Evolutionary conservation across 2,888 invertebrate genomes (phyloP).

Genomic region (Hirudinaria manillensis): DNA sequence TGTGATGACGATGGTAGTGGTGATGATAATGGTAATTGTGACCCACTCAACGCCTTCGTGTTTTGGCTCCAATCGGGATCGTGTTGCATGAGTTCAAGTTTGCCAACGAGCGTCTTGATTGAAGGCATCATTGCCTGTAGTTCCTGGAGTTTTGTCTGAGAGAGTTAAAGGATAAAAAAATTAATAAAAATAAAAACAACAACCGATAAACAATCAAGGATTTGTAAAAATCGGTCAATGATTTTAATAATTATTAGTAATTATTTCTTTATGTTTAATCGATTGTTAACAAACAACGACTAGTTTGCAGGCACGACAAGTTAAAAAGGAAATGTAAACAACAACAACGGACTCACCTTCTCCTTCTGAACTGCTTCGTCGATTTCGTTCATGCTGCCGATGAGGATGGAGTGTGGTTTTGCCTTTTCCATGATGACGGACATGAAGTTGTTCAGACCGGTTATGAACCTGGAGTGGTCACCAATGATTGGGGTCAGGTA

Average conservation of each 20-base stretch:
- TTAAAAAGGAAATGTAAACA: background rate
- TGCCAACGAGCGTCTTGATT: slow-evolving; percentile 13
- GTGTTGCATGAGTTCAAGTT: slow-evolving; percentile 21
- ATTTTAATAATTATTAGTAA: too few species aligned
- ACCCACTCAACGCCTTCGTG: slow-evolving; percentile 17
- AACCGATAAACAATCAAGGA: too few species aligned
- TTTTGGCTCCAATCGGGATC: slow-evolving; percentile 20
- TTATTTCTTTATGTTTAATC: too few species aligned
- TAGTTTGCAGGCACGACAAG: too few species aligned
- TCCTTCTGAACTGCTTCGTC: slow-evolving; percentile 26
- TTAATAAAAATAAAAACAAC: background rate
- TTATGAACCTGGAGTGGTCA: slow-evolving; percentile 18
- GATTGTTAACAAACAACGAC: too few species aligned
- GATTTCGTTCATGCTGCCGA: slow-evolving; percentile 20
- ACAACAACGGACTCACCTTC: slow-evolving; percentile 17
- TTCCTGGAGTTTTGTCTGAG: slow-evolving; percentile 25
- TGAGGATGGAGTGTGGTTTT: slow-evolving; percentile 15
- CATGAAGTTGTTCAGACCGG: slow-evolving; percentile 30
- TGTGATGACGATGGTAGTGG: background rate
- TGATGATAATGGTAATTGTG: background rate
- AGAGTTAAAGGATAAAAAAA: background rate
- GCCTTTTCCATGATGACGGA: slow-evolving; percentile 28
- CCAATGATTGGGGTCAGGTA: background rate
- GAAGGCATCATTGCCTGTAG: slow-evolving; percentile 16
- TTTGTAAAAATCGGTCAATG: too few species aligned